These are phyloP conservation scores for Sciurus niger DNA, from an alignment of 2,113 vertebrate genomes.

Conservation along the genomic window DNA sequence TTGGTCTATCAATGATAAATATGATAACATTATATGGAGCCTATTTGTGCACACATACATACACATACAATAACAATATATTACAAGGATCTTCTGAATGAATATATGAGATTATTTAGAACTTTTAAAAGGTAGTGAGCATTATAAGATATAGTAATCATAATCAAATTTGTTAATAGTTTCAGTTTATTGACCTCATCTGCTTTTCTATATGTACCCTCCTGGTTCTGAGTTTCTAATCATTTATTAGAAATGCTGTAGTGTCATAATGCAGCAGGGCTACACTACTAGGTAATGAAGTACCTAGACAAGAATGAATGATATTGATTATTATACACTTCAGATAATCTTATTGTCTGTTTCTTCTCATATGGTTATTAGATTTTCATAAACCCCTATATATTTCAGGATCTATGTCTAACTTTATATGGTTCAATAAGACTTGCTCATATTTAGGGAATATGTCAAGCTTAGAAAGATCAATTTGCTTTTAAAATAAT, in stretches of 20 bases:
- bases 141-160: neutral
- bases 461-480: neutral
- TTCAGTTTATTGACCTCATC: neutral
- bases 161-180: neutral
- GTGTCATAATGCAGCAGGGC: neutral
- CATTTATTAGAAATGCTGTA: neutral
- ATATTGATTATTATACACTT: neutral
- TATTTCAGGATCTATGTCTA: neutral
- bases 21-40: neutral
- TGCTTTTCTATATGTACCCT: neutral
- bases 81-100: neutral
- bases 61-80: neutral
- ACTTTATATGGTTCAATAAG: neutral
- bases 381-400: neutral
- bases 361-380: conserved; percentile 21
- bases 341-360: neutral
- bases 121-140: neutral
- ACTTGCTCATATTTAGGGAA: neutral
- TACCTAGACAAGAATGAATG: neutral
- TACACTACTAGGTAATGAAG: neutral
- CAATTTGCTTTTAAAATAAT: conserved; percentile 13
- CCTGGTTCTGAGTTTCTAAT: neutral
- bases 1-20: neutral
- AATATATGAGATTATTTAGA: neutral
- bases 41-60: neutral